Evolutionary conservation across 2,888 invertebrate species (phyloP).

Genomic region (Polyommatus icarus): DNA sequence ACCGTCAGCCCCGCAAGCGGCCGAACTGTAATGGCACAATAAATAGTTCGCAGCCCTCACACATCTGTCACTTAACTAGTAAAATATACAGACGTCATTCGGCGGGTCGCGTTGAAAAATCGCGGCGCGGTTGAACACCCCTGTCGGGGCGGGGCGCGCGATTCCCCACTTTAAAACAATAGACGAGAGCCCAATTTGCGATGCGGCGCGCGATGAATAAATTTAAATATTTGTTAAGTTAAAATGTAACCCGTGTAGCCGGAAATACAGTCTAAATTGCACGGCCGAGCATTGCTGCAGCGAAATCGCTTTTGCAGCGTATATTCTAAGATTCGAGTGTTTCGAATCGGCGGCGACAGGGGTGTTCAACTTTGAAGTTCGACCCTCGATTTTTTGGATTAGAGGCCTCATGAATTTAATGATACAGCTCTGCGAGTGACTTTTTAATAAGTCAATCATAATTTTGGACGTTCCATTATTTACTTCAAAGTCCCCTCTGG

Average conservation of each 20-base stretch:
- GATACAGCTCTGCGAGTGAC: slow-evolving; percentile 74
- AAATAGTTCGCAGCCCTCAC: slow-evolving; percentile 76
- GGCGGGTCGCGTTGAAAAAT: slow-evolving; percentile 72
- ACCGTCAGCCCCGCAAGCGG: slow-evolving; percentile 71
- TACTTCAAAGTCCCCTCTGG: slow-evolving; percentile 4
- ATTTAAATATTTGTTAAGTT: slow-evolving; percentile 80
- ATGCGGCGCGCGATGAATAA: slow-evolving; percentile 60
- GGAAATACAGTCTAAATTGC: slow-evolving; percentile 80
- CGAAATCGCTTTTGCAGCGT: slow-evolving; percentile 52
- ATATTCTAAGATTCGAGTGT: slow-evolving; percentile 50
- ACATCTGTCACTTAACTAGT: slow-evolving; percentile 79
- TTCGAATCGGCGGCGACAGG: slow-evolving; percentile 48
- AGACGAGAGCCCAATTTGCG: slow-evolving; percentile 56
- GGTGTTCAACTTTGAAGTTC: slow-evolving; percentile 79
- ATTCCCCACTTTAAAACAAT: slow-evolving; percentile 40
- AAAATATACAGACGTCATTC: slow-evolving; percentile 80
- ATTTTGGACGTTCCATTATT: slow-evolving; percentile 17
- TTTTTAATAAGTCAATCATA: slow-evolving; percentile 48
- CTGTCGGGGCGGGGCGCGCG: slow-evolving; percentile 47
- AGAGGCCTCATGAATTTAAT: slow-evolving; percentile 78
- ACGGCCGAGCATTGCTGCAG: slow-evolving; percentile 69
- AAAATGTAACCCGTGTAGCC: slow-evolving; percentile 80
- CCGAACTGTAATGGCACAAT: slow-evolving; percentile 74
- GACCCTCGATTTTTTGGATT: slow-evolving; percentile 79
- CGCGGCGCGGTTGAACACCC: slow-evolving; percentile 64